phyloP scores from a whole-genome alignment of 2,888 invertebrate species.

The Trachelus tabidus region DNA sequence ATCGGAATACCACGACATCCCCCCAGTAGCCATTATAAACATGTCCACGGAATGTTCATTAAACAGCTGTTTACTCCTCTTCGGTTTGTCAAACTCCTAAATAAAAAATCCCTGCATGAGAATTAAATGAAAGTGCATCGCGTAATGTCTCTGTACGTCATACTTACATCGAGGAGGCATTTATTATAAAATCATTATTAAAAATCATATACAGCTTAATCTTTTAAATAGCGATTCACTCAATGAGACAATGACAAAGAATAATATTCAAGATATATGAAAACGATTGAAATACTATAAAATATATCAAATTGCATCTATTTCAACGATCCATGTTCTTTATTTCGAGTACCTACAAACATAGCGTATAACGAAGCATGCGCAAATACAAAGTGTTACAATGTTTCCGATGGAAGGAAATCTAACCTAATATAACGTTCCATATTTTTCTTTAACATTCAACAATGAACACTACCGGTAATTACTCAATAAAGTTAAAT shows the following conservation, averaged over 20 bases:
- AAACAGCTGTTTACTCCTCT: conserved; percentile 15
- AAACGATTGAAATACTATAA: neutral
- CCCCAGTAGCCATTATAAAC: conserved; percentile 27
- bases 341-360: neutral
- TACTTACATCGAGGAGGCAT: neutral
- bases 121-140: neutral
- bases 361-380: neutral
- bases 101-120: neutral
- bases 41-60: conserved; percentile 20
- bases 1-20: conserved; percentile 8
- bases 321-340: neutral
- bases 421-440: neutral
- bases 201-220: neutral
- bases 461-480: neutral
- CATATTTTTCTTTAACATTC: neutral
- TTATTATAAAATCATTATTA: neutral
- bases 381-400: neutral
- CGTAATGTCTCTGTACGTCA: neutral
- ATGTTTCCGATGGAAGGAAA: neutral
- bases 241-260: neutral
- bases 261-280: neutral
- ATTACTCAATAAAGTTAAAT: neutral
- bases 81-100: neutral
- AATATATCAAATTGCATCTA: neutral
- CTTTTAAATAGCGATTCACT: neutral